phyloP scores from a whole-genome alignment of 2,888 invertebrate genomes.

The Brenthis hecate region DNA sequence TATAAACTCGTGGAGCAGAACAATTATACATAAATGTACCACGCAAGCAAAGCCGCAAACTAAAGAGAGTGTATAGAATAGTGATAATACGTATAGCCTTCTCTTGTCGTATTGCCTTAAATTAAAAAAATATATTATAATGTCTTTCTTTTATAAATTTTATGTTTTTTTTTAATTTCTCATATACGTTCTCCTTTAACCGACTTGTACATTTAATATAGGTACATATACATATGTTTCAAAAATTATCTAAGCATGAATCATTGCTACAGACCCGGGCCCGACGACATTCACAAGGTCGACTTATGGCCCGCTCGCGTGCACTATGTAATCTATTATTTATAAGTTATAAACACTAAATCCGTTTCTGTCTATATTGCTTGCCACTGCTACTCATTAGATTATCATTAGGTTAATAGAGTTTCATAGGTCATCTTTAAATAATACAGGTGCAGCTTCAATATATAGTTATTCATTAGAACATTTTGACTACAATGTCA shows the following conservation, averaged over 20 bases:
- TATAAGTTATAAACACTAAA: constrained; percentile 11
- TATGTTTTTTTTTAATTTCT: background rate
- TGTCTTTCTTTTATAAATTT: background rate
- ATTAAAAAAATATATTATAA: background rate
- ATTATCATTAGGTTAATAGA: too few relatives aligned
- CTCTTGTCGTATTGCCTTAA: background rate
- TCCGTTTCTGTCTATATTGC: constrained; percentile 2
- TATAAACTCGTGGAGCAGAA: too few relatives aligned
- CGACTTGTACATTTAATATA: constrained; percentile 14
- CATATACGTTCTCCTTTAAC: background rate
- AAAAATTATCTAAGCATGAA: constrained; percentile 50
- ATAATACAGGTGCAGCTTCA: too few relatives aligned
- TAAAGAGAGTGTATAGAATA: too few relatives aligned
- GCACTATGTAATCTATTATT: constrained; percentile 31
- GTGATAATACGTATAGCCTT: too few relatives aligned
- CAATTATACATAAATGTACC: too few relatives aligned
- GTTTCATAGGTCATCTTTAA: too few relatives aligned
- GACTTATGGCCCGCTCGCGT: constrained; percentile 38
- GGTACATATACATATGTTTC: constrained; percentile 7
- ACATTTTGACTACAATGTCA: background rate
- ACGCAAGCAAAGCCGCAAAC: too few relatives aligned
- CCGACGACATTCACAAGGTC: constrained; percentile 71
- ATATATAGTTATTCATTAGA: too few relatives aligned
- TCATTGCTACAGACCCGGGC: constrained; percentile 56
- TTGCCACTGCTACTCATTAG: background rate